Percentiles rank a stretch among this genome's conserved stretches.
These are phyloP conservation scores for Onychostruthus taczanowskii DNA, from an alignment of 2,113 vertebrate genomes.

Conservation along the genomic window DNA sequence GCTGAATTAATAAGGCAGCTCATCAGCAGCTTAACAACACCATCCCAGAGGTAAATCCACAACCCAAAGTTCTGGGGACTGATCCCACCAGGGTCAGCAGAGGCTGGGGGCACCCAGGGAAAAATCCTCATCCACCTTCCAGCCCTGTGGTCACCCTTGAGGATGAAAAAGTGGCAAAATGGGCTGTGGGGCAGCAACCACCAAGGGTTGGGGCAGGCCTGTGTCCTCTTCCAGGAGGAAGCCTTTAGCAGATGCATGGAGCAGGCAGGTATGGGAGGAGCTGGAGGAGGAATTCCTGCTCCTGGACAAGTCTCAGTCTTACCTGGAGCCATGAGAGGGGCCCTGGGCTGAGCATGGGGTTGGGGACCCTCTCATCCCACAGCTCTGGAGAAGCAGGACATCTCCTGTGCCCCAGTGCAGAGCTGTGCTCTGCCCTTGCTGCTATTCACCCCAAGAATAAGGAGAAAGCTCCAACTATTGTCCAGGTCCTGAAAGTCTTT, in stretches of 20 bases:
- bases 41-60: not conserved
- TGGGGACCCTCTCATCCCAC: not conserved
- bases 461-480: not conserved
- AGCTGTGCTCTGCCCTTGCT: not conserved
- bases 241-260: not conserved
- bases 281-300: not conserved
- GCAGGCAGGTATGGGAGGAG: not conserved
- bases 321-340: rapidly evolving
- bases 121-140: not conserved
- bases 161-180: not conserved
- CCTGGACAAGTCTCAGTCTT: not conserved
- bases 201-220: not conserved
- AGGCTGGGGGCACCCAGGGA: not conserved
- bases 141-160: not conserved
- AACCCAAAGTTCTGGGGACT: not conserved
- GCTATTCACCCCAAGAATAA: not conserved
- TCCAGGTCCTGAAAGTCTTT: conserved; percentile 30
- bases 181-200: not conserved
- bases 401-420: not conserved
- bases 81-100: not conserved
- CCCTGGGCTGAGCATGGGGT: rapidly evolving
- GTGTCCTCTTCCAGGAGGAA: not conserved
- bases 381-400: not conserved
- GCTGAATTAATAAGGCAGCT: not conserved
- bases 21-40: not conserved